phyloP scores from a whole-genome alignment of 1,140 invertebrate species.

The Drosophila orena region DNA sequence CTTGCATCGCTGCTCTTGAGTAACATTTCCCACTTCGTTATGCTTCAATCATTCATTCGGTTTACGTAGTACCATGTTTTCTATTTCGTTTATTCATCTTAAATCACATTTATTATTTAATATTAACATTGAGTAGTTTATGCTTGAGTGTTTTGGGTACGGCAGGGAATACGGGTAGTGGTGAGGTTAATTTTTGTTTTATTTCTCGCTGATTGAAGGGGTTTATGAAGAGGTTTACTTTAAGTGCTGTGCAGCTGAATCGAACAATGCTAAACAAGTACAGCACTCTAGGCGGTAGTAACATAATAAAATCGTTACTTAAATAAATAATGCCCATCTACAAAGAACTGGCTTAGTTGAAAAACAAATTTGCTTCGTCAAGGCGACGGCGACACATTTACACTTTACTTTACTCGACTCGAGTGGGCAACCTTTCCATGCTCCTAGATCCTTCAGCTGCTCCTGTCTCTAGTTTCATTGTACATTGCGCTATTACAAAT shows the following conservation, averaged over 20 bases:
- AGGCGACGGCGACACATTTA: slow-evolving; percentile 36
- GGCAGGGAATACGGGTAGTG: slow-evolving; percentile 44
- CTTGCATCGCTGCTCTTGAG: slow-evolving; percentile 37
- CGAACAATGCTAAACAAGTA: slow-evolving; percentile 69
- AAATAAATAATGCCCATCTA: slow-evolving; percentile 77
- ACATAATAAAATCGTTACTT: slow-evolving; percentile 77
- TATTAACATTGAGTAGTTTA: slow-evolving; percentile 83
- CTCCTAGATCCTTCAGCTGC: slow-evolving; percentile 13
- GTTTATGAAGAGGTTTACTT: slow-evolving; percentile 35
- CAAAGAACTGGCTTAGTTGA: slow-evolving; percentile 54
- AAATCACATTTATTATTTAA: slow-evolving; percentile 82
- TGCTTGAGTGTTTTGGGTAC: slow-evolving; percentile 63
- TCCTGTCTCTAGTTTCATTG: slow-evolving; percentile 48
- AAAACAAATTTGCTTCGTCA: slow-evolving; percentile 48
- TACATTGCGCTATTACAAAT: slow-evolving; percentile 79
- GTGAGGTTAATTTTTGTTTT: slow-evolving; percentile 46
- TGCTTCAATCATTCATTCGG: slow-evolving; percentile 34
- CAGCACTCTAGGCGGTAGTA: slow-evolving; percentile 46
- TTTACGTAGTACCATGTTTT: slow-evolving; percentile 65
- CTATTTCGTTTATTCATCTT: slow-evolving; percentile 60
- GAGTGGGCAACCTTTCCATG: slow-evolving; percentile 1
- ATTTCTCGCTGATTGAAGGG: slow-evolving; percentile 6
- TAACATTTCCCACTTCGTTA: slow-evolving; percentile 20
- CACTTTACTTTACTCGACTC: slow-evolving; percentile 39
- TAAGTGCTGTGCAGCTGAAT: slow-evolving; percentile 60